Evolutionary conservation across 2,888 invertebrate genomes (phyloP).

Genomic region (Pollenia labialis): DNA sequence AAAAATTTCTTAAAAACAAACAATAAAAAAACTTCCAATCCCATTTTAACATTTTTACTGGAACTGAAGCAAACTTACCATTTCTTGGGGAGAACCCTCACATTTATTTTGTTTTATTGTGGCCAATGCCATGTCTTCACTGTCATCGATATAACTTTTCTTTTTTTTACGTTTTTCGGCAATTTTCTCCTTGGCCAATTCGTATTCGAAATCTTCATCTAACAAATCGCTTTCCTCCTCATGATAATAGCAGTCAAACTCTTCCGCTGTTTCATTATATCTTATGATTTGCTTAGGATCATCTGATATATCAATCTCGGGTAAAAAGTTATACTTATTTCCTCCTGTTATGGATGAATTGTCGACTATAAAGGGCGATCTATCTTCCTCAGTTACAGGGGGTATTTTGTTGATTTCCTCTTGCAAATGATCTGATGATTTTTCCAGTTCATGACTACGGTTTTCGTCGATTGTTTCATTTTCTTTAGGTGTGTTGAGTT

Average conservation of each 20-base stretch:
- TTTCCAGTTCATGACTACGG: background rate
- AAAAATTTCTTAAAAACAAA: conserved; percentile 78
- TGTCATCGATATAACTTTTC: conserved; percentile 70
- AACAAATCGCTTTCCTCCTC: conserved; percentile 17
- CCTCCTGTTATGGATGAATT: background rate
- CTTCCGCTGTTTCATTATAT: conserved; percentile 30
- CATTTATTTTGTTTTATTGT: conserved; percentile 51
- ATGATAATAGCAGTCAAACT: background rate
- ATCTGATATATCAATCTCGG: background rate
- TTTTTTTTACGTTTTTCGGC: conserved; percentile 49
- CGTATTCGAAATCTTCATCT: conserved; percentile 44
- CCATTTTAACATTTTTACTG: background rate
- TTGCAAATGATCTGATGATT: background rate
- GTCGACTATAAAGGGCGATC: background rate
- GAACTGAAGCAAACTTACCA: conserved; percentile 62
- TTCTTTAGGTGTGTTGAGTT: background rate
- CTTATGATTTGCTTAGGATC: conserved; percentile 4
- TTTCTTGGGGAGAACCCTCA: conserved; percentile 36
- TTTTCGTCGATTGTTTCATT: background rate
- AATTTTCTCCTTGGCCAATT: conserved; percentile 58
- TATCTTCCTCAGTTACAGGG: background rate
- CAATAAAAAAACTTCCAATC: background rate
- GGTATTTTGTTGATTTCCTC: background rate
- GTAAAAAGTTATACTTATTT: conserved; percentile 25
- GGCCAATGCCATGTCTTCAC: conserved; percentile 71